A percentile compares a stretch with the other conserved stretches of the same genome.
Conservation (phyloP, 2,113 vertebrate species). For the Seriola aureovittata region DNA sequence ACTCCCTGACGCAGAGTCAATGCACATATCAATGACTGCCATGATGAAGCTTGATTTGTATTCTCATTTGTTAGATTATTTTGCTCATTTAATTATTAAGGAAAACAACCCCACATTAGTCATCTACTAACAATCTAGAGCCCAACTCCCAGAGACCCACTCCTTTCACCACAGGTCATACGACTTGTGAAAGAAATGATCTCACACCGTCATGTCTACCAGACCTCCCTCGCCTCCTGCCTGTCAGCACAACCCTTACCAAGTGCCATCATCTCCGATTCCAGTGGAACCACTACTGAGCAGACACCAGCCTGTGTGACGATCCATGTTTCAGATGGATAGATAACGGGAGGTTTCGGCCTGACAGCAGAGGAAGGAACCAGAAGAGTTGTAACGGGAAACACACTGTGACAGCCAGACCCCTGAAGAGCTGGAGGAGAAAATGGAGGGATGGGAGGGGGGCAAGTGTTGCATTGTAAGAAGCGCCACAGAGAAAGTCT, state of each 20-base stretch:
- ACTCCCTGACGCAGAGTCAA: not conserved
- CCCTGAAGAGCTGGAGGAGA: constrained; percentile 51
- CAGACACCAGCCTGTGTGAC: constrained; percentile 42
- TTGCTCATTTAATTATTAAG: not conserved
- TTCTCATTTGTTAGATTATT: not conserved
- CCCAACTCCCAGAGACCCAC: not conserved
- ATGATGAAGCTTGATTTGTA: no score
- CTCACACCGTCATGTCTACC: not conserved
- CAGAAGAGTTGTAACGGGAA: constrained; percentile 60
- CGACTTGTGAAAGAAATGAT: not conserved
- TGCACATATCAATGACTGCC: not conserved
- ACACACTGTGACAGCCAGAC: constrained; percentile 65
- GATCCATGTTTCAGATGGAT: constrained; percentile 50
- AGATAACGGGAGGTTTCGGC: constrained; percentile 45
- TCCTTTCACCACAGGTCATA: constrained; percentile 10
- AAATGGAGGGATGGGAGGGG: constrained; percentile 37
- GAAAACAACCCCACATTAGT: not conserved
- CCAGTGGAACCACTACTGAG: constrained; percentile 36
- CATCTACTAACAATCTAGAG: not conserved
- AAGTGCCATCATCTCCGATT: constrained; percentile 25
- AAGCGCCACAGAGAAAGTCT: constrained; percentile 47
- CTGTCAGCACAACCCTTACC: constrained; percentile 24
- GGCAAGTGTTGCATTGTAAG: constrained; percentile 26
- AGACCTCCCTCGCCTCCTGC: constrained; percentile 5
- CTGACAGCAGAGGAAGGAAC: constrained; percentile 58